Conservation (phyloP, 1,140 invertebrate species). For the Copidosoma floridanum region DNA sequence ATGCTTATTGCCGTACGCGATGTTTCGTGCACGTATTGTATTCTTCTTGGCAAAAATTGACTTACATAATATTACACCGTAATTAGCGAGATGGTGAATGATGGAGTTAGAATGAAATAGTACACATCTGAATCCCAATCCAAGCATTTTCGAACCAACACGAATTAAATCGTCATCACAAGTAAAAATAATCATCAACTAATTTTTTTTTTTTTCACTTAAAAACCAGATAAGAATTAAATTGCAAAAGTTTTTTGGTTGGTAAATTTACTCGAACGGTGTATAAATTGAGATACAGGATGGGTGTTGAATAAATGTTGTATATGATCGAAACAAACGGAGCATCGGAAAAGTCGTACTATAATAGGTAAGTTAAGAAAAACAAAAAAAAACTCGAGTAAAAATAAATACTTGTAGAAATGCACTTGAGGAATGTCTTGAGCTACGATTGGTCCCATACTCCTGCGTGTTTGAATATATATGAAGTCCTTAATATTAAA, state of each 20-base stretch:
- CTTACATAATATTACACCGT: neutral
- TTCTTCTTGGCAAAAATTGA: neutral
- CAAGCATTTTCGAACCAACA: conserved; percentile 18
- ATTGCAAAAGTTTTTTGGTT: neutral
- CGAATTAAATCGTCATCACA: neutral
- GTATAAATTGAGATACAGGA: too few relatives aligned
- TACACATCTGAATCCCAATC: conserved; percentile 24
- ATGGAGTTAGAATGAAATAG: conserved; percentile 15
- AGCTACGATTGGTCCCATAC: conserved; percentile 12
- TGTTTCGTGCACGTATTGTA: conserved; percentile 3
- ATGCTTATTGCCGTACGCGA: neutral
- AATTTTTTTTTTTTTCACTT: neutral
- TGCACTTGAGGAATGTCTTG: conserved; percentile 9
- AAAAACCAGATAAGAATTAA: neutral
- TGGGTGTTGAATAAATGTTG: neutral
- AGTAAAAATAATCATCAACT: neutral
- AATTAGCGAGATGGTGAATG: neutral
- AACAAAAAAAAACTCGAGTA: too few relatives aligned
- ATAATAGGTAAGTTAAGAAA: neutral
- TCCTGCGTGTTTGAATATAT: neutral
- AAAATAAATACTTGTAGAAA: neutral
- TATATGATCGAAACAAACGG: neutral
- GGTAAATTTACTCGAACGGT: too few relatives aligned
- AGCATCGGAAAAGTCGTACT: conserved; percentile 13
- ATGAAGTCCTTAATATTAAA: conserved; percentile 9